These are phyloP conservation scores for Channallabes apus DNA, from an alignment of 2,797 vertebrate species.

Conservation along the genomic window DNA sequence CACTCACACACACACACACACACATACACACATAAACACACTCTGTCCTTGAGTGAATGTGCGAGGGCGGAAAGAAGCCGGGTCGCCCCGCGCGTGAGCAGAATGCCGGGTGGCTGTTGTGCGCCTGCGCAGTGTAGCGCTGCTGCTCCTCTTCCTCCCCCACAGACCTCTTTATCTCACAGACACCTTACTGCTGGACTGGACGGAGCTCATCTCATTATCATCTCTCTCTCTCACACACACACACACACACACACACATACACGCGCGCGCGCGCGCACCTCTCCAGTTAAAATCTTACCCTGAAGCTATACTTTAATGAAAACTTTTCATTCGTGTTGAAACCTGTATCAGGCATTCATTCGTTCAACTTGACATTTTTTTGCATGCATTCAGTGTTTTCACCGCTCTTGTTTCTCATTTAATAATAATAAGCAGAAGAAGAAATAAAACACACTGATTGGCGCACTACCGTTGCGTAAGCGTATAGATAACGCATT, in stretches of 20 bases:
- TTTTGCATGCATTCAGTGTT: neutral
- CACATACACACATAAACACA: neutral
- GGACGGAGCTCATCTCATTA: neutral
- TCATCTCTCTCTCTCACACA: neutral
- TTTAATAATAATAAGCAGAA: neutral
- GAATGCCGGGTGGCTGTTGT: slow-evolving; percentile 38
- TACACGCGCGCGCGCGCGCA: neutral
- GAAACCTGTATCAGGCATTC: neutral
- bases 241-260: neutral
- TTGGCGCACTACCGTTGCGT: neutral
- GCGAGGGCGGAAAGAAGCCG: slow-evolving; percentile 9
- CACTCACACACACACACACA: neutral
- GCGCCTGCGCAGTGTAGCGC: slow-evolving; percentile 33
- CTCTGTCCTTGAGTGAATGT: slow-evolving; percentile 17
- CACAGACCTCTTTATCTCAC: neutral
- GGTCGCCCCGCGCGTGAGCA: slow-evolving; percentile 9
- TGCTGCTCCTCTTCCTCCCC: neutral
- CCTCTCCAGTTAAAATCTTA: neutral
- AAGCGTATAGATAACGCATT: neutral
- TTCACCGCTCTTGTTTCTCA: neutral
- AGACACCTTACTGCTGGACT: neutral
- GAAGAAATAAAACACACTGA: neutral
- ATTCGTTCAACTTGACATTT: neutral
- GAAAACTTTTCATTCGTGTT: neutral
- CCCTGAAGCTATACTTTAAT: neutral